Evolutionary conservation across 2,113 vertebrate species (phyloP).

Genomic region (Tiliqua scincoides): DNA sequence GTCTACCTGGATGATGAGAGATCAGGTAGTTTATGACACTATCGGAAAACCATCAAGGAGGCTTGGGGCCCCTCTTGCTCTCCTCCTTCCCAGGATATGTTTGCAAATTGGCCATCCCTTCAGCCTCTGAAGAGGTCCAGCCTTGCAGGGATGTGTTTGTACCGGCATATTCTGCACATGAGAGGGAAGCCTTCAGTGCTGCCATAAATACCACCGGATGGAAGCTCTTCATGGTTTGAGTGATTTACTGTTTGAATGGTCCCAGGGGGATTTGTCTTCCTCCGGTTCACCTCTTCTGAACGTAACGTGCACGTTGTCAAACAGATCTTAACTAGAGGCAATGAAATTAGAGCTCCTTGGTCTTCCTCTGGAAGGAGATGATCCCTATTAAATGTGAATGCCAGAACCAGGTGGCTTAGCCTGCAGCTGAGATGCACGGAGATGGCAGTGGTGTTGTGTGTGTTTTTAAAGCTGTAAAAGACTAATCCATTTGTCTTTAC

Average conservation of each 20-base stretch:
- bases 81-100: background rate
- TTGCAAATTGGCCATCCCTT: background rate
- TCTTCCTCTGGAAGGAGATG: background rate
- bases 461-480: background rate
- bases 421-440: background rate
- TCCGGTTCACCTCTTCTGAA: background rate
- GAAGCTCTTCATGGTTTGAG: background rate
- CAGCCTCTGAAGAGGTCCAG: background rate
- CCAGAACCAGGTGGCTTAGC: background rate
- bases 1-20: background rate
- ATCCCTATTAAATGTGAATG: background rate
- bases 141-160: background rate
- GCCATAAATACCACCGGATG: constrained; percentile 7
- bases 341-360: background rate
- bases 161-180: background rate
- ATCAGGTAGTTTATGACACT: background rate
- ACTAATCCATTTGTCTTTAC: background rate
- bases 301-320: background rate
- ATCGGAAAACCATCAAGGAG: background rate
- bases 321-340: background rate
- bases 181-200: background rate
- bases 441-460: background rate
- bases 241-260: background rate
- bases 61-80: background rate
- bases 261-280: background rate